Percentiles rank a stretch among this genome's conserved stretches.
phyloP scores from a whole-genome alignment of 2,888 invertebrate species.

The Pyrrhosoma nymphula region DNA sequence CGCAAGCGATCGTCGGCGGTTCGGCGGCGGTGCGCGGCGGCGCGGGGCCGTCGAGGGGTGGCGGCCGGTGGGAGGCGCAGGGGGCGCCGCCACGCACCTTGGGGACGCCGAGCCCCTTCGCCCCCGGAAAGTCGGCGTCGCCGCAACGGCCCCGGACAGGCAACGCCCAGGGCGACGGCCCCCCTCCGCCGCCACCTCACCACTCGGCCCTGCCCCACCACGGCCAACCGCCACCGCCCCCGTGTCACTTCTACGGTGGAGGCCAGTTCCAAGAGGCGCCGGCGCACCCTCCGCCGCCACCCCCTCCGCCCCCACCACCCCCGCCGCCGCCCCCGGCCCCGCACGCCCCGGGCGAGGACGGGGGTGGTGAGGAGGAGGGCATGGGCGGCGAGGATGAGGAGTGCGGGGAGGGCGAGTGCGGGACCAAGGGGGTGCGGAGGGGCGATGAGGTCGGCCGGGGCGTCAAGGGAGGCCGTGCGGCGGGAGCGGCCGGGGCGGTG shows the following conservation, averaged over 20 bases:
- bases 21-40: not conserved
- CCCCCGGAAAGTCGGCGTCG: slow-evolving; percentile 16
- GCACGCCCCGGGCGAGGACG: slow-evolving; percentile 74
- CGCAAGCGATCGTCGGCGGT: not conserved
- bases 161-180: not conserved
- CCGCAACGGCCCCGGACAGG: slow-evolving; percentile 24
- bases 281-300: not conserved
- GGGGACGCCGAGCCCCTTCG: slow-evolving; percentile 44
- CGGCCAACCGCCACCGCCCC: not conserved
- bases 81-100: not conserved
- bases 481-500: not conserved
- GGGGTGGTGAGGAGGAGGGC: slow-evolving; percentile 73
- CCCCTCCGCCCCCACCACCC: not conserved
- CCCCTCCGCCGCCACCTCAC: not conserved
- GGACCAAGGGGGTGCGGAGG: slow-evolving; percentile 74
- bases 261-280: slow-evolving; percentile 61
- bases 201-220: slow-evolving; percentile 7
- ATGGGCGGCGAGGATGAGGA: not conserved
- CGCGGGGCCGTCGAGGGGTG: not conserved
- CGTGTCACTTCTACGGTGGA: slow-evolving; percentile 59
- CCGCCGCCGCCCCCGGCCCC: not conserved
- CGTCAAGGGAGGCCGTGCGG: not conserved
- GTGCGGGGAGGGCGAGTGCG: slow-evolving; percentile 74
- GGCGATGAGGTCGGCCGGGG: slow-evolving; percentile 56
- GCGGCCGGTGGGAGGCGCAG: slow-evolving; percentile 24